Base-by-base conservation (phyloP, 30 jellyfish, hydroid and myxozoan species). In the Mastigias papua region DNA sequence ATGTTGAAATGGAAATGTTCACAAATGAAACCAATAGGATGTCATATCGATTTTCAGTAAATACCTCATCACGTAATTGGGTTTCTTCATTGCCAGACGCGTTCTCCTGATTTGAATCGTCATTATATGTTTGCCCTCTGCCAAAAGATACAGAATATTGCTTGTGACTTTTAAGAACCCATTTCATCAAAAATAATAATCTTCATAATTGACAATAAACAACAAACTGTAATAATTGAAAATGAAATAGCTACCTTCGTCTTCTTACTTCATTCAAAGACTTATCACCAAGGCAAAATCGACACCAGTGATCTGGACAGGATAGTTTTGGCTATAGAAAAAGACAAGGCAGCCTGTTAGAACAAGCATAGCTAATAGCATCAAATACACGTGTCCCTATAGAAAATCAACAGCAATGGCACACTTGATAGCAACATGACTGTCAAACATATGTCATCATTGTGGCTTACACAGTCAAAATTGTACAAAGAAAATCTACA, bases 241-340 rank as follows among this genome's bases (percentile, higher is more conserved):
- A n/a, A n/a, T n/a, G n/a, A n/a, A n/a, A n/a, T n/a, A 2, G 15
- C 76, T 23, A 84, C 88, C 88, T 85, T 28, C 76, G 72, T 26
- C 50, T 62, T 46, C 49, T 64, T 2, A 85, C 42, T 15, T 74
- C 87, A 2, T 85, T 27, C 34, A 64, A 48, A 1, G 60, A 17
- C 21, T 33, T 42, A 61, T 85, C 77, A 22, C 94, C 94, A 20
- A 85, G 88, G 60, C 94, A 85, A 62, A 85, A 85, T 60, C 51
- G 64, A 66, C 94, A 85, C 94, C 94, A 85, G 25, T 57, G 48
- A 22, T 75, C 87, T 61, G 73, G 88, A 73, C 65, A 50, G 6
- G 78, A 11, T n/a, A 62, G 42, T 46, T 34, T 64, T 21, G 94
- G 94, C 94, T 85, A 61, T 21, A 27, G n/a, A 54, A 19, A 54